Evolutionary conservation across 2,113 vertebrate species (phyloP).

Genomic region (Phainopepla nitens): DNA sequence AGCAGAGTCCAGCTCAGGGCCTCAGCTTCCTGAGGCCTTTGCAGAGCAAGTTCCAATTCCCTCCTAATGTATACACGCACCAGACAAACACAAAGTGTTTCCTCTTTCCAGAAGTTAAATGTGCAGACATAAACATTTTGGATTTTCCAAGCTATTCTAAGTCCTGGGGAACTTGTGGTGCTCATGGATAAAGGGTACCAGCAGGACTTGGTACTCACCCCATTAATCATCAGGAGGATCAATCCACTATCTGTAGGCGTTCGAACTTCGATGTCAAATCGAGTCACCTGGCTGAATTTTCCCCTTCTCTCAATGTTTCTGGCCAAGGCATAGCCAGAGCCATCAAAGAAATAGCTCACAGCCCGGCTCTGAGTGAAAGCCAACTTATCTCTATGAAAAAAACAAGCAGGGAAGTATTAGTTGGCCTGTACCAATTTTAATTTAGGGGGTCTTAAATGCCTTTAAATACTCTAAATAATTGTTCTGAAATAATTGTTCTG

Average conservation of each 20-base stretch:
- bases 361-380: conserved; percentile 93
- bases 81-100: background rate
- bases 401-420: background rate
- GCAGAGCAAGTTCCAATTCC: background rate
- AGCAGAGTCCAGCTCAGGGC: background rate
- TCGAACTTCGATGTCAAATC: conserved; percentile 93
- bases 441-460: background rate
- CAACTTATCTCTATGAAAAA: conserved; percentile 83
- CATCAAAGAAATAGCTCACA: conserved; percentile 94
- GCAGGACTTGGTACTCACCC: conserved; percentile 72
- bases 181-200: background rate
- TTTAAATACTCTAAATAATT: background rate
- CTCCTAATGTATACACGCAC: background rate
- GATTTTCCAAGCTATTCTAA: background rate
- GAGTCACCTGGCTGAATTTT: conserved; percentile 83
- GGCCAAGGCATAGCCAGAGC: conserved; percentile 88
- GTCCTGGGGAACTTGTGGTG: background rate
- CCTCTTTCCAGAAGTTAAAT: background rate
- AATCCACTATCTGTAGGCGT: conserved; percentile 86
- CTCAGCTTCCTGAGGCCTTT: background rate
- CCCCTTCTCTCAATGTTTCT: conserved; percentile 88
- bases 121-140: background rate
- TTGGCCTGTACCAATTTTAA: background rate
- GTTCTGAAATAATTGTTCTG: background rate
- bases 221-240: conserved; percentile 90